Conservation (phyloP, 2,888 invertebrate species). For the Uropetala carovei region DNA sequence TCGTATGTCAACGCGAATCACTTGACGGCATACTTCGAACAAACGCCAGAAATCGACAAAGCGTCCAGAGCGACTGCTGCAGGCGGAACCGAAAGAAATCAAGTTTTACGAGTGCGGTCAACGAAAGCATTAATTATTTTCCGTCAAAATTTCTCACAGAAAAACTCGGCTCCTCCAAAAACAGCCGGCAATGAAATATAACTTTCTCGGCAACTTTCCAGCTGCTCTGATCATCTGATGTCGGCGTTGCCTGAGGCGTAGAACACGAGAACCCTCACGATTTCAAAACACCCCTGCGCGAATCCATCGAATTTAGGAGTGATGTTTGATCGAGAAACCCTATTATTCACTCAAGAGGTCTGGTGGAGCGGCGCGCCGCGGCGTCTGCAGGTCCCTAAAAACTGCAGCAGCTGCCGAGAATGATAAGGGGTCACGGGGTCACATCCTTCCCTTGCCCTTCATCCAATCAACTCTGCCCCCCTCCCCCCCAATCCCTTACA, state of each 20-base stretch:
- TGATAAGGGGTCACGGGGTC: too few species aligned
- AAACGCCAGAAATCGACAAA: too few species aligned
- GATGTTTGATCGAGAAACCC: not conserved
- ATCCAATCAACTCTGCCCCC: too few species aligned
- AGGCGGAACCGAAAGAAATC: too few species aligned
- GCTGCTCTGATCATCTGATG: constrained; percentile 20
- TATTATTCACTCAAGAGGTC: not conserved
- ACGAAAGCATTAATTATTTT: not conserved
- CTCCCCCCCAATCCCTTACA: too few species aligned
- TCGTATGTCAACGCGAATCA: too few species aligned
- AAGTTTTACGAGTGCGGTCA: too few species aligned
- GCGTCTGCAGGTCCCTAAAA: too few species aligned
- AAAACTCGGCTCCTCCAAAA: not conserved
- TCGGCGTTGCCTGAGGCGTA: not conserved
- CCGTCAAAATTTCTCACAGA: not conserved
- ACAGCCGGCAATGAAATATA: not conserved
- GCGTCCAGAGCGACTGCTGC: too few species aligned
- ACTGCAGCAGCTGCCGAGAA: too few species aligned
- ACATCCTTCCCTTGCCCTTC: too few species aligned
- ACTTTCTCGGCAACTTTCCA: not conserved
- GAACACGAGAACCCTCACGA: not conserved
- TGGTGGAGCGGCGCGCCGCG: not conserved
- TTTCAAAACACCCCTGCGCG: not conserved
- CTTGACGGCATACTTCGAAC: too few species aligned
- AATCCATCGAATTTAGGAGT: not conserved